Percentiles rank a stretch among this genome's conserved stretches.
These are phyloP conservation scores for Dunckerocampus dactyliophorus DNA, from an alignment of 2,113 vertebrate species.

Conservation along the genomic window DNA sequence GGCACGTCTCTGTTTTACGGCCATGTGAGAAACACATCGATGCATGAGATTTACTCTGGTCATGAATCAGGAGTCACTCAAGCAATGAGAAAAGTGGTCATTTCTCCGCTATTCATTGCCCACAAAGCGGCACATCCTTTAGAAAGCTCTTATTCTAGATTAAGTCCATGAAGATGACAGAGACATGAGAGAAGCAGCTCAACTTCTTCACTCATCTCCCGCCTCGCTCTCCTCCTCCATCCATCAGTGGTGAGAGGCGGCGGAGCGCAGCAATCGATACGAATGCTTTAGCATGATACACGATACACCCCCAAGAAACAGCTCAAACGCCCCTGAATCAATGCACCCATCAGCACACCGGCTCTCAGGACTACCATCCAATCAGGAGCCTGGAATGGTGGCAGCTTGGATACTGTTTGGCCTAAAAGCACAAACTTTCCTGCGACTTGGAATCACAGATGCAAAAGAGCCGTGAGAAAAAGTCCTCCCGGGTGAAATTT, in stretches of 20 bases:
- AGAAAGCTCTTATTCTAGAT: neutral
- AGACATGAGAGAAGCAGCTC: slow-evolving; percentile 1
- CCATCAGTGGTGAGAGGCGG: slow-evolving; percentile 45
- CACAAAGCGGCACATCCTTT: neutral
- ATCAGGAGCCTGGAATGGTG: slow-evolving; percentile 8
- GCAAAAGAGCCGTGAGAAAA: slow-evolving; percentile 10
- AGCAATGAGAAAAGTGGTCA: slow-evolving; percentile 2
- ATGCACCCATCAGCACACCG: slow-evolving; percentile 48
- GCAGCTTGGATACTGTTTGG: slow-evolving; percentile 11
- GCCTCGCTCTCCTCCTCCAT: slow-evolving; percentile 44
- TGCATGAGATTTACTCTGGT: slow-evolving; percentile 26
- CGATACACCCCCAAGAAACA: slow-evolving; percentile 57
- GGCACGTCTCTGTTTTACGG: slow-evolving; percentile 20
- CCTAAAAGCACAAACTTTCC: slow-evolving; percentile 28
- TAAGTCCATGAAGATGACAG: neutral
- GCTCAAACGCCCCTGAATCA: slow-evolving; percentile 43
- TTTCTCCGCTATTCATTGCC: slow-evolving; percentile 1
- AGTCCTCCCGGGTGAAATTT: no score
- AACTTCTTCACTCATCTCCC: slow-evolving; percentile 31
- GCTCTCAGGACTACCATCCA: slow-evolving; percentile 19
- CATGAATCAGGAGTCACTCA: slow-evolving; percentile 10
- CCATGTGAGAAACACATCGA: slow-evolving; percentile 35
- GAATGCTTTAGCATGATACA: slow-evolving; percentile 52
- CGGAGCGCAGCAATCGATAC: slow-evolving; percentile 45
- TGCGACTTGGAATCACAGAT: slow-evolving; percentile 11